Base-by-base conservation (phyloP, 2,888 invertebrate genomes). In the Dorcus hopei region DNA sequence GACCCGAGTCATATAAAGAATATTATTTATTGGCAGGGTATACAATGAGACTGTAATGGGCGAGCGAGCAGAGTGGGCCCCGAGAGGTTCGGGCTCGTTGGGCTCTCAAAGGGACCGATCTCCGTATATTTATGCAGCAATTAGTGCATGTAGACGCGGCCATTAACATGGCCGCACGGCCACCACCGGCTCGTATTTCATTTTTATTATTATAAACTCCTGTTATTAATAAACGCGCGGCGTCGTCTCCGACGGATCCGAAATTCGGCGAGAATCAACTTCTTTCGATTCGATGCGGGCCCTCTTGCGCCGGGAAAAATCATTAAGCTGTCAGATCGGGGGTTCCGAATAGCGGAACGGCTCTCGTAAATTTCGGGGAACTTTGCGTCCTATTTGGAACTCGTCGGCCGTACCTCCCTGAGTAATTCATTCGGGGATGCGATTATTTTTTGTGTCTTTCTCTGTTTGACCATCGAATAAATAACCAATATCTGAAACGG, bases 21-120 rank as follows among this genome's bases (percentile, higher is more conserved):
- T 77, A 77, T 77, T 77, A 77, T 77, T 77, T 77, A 77, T 77
- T 75, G 77, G 75, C 75, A 69, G 70, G 67, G 75, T 75, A 74
- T 74, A 77, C 77, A 77, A 77, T 77, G 75, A 76, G 73, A 70
- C 72, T 63, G 75, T 77, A 77, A 77, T 77, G 74, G 77, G 72
- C 68, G 70, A 65, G 72, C 55, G 54, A 52, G 58, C 58, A 50
- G 26, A 33, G 59, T 49, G 53, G 52, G 51, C 57, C 62, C 49
- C 62, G 58, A 56, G 59, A 52, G 58, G 53, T 54, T 61, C 39
- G 49, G 42, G 43, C 26, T 51, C 38, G 53, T 42, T 69, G 66
- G 65, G 58, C 62, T 63, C 70, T 70, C 74, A 74, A 73, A 72
- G 66, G 70, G 68, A 71, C 75, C 74, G 74, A 73, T 72, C 64